These are phyloP conservation scores for Styela plicata DNA, from an alignment of 23 tunicate genomes.

Conservation along the genomic window DNA sequence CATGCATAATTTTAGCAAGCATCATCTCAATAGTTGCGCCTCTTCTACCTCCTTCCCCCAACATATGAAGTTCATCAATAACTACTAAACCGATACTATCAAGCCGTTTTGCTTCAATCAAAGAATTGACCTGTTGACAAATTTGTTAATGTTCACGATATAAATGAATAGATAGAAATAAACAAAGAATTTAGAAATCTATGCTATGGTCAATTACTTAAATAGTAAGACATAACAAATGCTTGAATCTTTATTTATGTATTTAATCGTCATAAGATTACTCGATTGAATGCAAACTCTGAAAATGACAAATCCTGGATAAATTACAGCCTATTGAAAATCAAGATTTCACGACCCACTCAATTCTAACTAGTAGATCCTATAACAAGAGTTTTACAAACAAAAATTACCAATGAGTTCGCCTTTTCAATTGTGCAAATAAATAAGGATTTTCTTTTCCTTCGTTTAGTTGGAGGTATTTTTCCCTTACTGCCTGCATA, in stretches of 20 bases:
- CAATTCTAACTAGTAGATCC: too few species aligned
- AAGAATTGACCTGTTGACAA: constrained; percentile 63
- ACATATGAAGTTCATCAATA: constrained; percentile 93
- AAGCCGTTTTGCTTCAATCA: constrained; percentile 47
- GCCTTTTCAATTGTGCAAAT: constrained; percentile 95
- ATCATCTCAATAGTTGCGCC: constrained; percentile 76
- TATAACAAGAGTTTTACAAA: too few species aligned
- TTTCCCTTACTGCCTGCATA: constrained; percentile 91
- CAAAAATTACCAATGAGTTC: constrained; percentile 64
- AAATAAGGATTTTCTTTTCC: constrained; percentile 60
- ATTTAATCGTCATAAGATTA: too few species aligned
- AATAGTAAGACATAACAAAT: too few species aligned
- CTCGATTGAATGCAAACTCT: too few species aligned
- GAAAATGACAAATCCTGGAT: too few species aligned
- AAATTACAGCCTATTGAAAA: too few species aligned
- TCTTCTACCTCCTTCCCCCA: constrained; percentile 89
- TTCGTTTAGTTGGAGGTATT: constrained; percentile 71
- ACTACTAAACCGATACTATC: constrained; percentile 56
- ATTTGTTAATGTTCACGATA: too few species aligned
- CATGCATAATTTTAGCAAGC: constrained; percentile 71
- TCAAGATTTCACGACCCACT: too few species aligned
- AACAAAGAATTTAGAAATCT: too few species aligned
- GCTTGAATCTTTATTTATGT: too few species aligned
- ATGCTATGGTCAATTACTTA: too few species aligned
- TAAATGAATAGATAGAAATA: neutral